Evolutionary conservation across 2,113 vertebrate species (phyloP), one percentile per base, ranked within the genome.

Genomic region (Acanthisitta chloris): DNA sequence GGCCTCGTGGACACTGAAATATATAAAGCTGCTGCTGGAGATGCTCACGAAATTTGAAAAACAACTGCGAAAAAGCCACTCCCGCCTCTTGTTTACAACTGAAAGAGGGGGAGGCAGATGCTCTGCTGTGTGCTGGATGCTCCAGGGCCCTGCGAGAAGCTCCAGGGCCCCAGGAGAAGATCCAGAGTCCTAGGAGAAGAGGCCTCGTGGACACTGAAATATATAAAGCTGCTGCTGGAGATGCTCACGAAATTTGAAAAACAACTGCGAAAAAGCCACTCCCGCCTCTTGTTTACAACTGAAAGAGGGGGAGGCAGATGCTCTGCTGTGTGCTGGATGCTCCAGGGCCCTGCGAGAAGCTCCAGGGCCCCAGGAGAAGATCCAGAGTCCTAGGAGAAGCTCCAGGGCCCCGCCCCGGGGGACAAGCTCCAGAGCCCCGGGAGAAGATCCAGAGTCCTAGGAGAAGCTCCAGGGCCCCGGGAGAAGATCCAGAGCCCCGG

Each of bases 121-220:
- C n/a, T 20, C 17, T 42, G 31, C 34, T 6, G 10, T 4, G 2
- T 0, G 16, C 62, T n/a, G 19, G 19, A 46, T 59, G 1, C 57
- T 29, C 11, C 43, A 23, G 12, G 58, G 6, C 17, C 28, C 26
- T 0, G 14, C 13, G 15, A 42, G 51, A 21, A 51, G 66, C 8
- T 4, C n/a, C n/a, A n/a, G n/a, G n/a, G 2, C 28, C 76, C 43
- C 80, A 49, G n/a, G n/a, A n/a, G n/a, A n/a, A n/a, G n/a, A n/a
- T n/a, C n/a, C n/a, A n/a, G n/a, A n/a, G n/a, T n/a, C n/a, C n/a
- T n/a, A n/a, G n/a, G n/a, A n/a, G n/a, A n/a, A n/a, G n/a, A 43
- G 6, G 51, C 80, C 42, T 8, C 18, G 19, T 1, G 46, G 14
- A 34, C 42, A 13, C 36, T 33, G 42, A n/a, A 54, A 5, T 1